Conservation (phyloP, 1,140 invertebrate species). For the Polyergus mexicanus region DNA sequence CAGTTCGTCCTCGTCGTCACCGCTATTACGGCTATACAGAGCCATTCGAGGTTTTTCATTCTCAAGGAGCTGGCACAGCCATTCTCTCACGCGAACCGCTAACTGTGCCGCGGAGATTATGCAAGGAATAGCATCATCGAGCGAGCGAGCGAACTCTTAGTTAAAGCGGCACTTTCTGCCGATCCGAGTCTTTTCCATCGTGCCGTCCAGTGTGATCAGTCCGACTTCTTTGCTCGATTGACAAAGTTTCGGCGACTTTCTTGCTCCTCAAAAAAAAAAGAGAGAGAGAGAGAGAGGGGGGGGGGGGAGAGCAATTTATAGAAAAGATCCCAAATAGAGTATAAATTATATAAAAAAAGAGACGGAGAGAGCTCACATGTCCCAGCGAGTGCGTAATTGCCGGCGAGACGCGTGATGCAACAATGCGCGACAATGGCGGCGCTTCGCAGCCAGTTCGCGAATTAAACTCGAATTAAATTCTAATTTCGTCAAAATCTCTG, state of each 20-base stretch:
- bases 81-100: conserved; percentile 59
- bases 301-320: not conserved
- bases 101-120: conserved; percentile 61
- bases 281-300: not conserved
- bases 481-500: conserved; percentile 50
- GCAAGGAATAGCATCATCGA: conserved; percentile 61
- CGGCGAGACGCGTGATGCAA: conserved; percentile 23
- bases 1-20: conserved; percentile 32
- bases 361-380: not conserved
- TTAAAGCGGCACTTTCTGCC: conserved; percentile 47
- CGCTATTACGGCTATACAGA: conserved; percentile 44
- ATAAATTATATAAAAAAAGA: conserved; percentile 9
- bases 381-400: conserved; percentile 21
- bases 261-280: conserved; percentile 10
- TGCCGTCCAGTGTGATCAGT: conserved; percentile 31
- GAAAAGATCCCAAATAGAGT: conserved; percentile 30
- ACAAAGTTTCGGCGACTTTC: conserved; percentile 7
- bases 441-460: conserved; percentile 10
- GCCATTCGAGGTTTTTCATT: conserved; percentile 50
- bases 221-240: conserved; percentile 36
- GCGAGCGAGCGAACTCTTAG: conserved; percentile 38
- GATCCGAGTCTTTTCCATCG: conserved; percentile 22
- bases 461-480: conserved; percentile 50
- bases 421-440: not conserved
- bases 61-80: conserved; percentile 48